Evolutionary conservation across 2,888 invertebrate genomes (phyloP).

Genomic region (Stenichneumon culpator): DNA sequence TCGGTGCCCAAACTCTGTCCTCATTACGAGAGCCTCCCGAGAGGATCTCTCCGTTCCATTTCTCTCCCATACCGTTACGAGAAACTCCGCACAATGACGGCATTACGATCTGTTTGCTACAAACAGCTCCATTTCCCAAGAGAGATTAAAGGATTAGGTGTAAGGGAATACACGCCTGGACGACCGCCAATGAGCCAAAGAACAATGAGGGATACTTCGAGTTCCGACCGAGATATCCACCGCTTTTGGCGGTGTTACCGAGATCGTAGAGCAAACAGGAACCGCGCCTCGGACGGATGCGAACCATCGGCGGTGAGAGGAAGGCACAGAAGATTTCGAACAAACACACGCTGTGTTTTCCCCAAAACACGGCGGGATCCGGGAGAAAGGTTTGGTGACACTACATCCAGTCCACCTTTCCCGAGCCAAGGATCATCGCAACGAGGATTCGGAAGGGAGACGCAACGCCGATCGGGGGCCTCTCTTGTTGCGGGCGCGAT

Average conservation of each 20-base stretch:
- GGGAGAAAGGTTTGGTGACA: slow-evolving; percentile 61
- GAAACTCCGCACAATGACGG: slow-evolving; percentile 75
- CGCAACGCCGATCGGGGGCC: not conserved
- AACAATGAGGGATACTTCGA: slow-evolving; percentile 77
- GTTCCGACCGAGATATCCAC: slow-evolving; percentile 41
- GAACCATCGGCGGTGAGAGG: slow-evolving; percentile 4
- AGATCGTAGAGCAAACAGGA: slow-evolving; percentile 12
- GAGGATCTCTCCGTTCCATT: slow-evolving; percentile 24
- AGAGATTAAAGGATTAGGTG: slow-evolving; percentile 83
- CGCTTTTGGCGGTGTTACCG: slow-evolving; percentile 45
- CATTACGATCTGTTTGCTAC: slow-evolving; percentile 80
- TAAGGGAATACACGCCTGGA: slow-evolving; percentile 80
- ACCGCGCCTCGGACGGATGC: slow-evolving; percentile 27
- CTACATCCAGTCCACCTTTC: slow-evolving; percentile 54
- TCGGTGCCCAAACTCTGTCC: not conserved
- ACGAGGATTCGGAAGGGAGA: slow-evolving; percentile 16
- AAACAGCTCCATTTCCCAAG: slow-evolving; percentile 82
- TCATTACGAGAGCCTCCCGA: slow-evolving; percentile 20
- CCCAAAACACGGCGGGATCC: slow-evolving; percentile 59
- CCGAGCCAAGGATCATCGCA: slow-evolving; percentile 59
- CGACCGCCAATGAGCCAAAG: slow-evolving; percentile 80
- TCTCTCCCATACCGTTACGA: slow-evolving; percentile 73
- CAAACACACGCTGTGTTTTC: slow-evolving; percentile 59
- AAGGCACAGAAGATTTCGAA: slow-evolving; percentile 18
- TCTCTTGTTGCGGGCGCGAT: not conserved